Evolutionary conservation across 1,140 invertebrate species (phyloP), one percentile per base, ranked within the genome.

Genomic region (Diplogasteroides magnus): DNA sequence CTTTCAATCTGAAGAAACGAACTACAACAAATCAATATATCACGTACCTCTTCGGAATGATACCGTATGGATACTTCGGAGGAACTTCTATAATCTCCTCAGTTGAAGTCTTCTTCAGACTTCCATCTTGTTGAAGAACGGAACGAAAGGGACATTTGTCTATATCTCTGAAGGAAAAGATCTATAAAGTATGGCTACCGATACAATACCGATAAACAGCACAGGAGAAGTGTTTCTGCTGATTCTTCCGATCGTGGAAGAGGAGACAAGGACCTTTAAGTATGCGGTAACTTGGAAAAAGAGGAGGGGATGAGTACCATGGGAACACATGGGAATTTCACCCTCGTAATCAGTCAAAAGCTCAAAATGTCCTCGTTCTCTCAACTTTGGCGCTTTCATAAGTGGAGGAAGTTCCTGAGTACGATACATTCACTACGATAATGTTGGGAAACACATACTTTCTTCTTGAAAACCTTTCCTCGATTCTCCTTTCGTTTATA

Each of bases 1-100:
- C 23, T 68, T 68, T 68, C 57, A 68, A 29, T 29, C 64, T 66
- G 28, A 66, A 61, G n/a, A n/a, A n/a, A n/a, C n/a, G n/a, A 31
- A n/a, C 15, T 15, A 56, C 15, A 15, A 62, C 25, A 15, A 15
- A 15, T 15, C 25, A 19, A 15, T 62, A 19, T 25, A 31, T 15
- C 15, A 23, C 61, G 15, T 15, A 15, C 27, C 14, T 64, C 29
- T 62, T 57, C 6, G 63, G 25, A 26, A 61, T 61, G 6, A 61
- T 19, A 11, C 59, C 25, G n/a, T 61, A 61, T 11, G 25, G 59
- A 61, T 26, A 26, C 59, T 26, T 61, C 59, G 6, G 6, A 11
- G 6, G 6, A 6, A 61, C 59, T 61, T 6, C 6, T 26, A 11
- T 29, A 6, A 61, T 15, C 15, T 61, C 25, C 3, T 26, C 28